Percentiles rank a stretch among this genome's conserved stretches.
phyloP scores from a whole-genome alignment of 2,113 vertebrate genomes.

The Mola mola region DNA sequence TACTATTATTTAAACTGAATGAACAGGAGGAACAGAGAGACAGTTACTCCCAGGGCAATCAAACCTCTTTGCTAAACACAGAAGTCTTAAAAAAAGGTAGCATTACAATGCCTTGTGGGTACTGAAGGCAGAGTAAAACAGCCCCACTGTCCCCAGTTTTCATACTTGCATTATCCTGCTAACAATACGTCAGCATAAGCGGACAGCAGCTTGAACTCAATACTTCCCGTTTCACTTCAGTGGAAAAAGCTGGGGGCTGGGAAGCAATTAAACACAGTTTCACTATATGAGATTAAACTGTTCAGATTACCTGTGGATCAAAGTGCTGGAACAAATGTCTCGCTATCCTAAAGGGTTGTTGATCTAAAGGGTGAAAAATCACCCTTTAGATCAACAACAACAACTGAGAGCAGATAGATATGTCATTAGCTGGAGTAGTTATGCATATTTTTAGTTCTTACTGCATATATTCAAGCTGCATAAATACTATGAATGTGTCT shows the following conservation, averaged over 20 bases:
- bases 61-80: too few species aligned
- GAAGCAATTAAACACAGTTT: constrained; percentile 62
- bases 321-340: constrained; percentile 27
- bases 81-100: constrained; percentile 8
- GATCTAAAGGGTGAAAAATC: too few species aligned
- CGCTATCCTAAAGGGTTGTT: too few species aligned
- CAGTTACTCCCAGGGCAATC: background rate
- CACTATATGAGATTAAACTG: constrained; percentile 52
- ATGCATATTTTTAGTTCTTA: too few species aligned
- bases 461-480: too few species aligned
- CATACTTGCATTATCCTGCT: constrained; percentile 37
- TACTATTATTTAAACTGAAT: too few species aligned
- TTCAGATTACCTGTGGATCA: constrained; percentile 63
- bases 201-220: constrained; percentile 55
- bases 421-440: background rate
- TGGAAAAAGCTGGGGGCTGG: constrained; percentile 41
- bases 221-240: constrained; percentile 58
- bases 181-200: constrained; percentile 45
- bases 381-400: constrained; percentile 16
- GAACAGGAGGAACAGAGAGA: background rate
- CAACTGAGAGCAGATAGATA: background rate
- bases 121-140: constrained; percentile 42
- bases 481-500: too few species aligned
- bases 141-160: constrained; percentile 61
- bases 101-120: constrained; percentile 31